Evolutionary conservation across 2,113 vertebrate species (phyloP).

Genomic region (Riparia riparia): DNA sequence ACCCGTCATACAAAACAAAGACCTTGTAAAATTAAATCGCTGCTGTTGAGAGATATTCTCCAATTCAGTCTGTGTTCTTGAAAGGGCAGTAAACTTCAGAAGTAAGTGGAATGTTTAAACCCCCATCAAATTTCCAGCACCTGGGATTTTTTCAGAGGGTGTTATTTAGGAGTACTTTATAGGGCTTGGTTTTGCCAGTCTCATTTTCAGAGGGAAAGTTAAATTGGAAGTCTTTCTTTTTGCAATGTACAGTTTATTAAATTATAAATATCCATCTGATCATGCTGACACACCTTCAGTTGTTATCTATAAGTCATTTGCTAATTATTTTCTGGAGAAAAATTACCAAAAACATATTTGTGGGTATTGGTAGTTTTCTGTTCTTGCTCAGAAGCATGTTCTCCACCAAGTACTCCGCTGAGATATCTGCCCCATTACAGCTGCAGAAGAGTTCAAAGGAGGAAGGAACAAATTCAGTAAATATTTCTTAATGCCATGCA

Average conservation of each 20-base stretch:
- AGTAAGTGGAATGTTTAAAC: neutral
- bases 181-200: neutral
- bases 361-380: neutral
- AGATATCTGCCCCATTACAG: neutral
- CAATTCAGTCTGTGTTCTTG: neutral
- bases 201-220: constrained; percentile 38
- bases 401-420: neutral
- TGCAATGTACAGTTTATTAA: neutral
- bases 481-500: neutral
- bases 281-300: constrained; percentile 2
- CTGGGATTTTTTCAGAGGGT: neutral
- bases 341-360: neutral
- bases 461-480: neutral
- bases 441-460: neutral
- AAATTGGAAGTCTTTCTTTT: constrained; percentile 12
- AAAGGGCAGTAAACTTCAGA: neutral
- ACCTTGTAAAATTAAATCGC: neutral
- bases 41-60: neutral
- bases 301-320: constrained; percentile 19
- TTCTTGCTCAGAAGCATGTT: neutral
- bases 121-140: neutral
- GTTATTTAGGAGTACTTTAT: neutral
- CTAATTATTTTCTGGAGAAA: constrained; percentile 49
- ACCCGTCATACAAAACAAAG: neutral
- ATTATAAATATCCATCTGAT: constrained; percentile 51